Conservation (phyloP, 2,113 vertebrate genomes). For the Eudyptes chrysolophus region DNA sequence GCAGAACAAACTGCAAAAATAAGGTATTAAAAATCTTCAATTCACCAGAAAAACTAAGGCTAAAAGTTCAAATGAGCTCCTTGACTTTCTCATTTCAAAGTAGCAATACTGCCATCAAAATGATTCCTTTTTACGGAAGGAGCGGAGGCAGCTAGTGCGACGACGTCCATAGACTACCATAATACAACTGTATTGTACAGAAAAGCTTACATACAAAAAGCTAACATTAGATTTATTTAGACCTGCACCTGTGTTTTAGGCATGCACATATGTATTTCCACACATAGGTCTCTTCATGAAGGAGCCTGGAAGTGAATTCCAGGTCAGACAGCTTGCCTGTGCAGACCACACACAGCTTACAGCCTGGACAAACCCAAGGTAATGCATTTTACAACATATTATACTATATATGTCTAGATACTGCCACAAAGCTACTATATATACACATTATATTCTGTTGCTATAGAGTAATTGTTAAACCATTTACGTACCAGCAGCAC, state of each 20-base stretch:
- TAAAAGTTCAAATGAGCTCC: neutral
- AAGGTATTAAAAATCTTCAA: neutral
- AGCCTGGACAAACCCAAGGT: neutral
- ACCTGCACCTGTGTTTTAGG: neutral
- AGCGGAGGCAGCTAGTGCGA: fast-evolving
- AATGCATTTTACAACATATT: neutral
- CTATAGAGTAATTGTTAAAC: neutral
- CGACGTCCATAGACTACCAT: fast-evolving
- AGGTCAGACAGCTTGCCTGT: neutral
- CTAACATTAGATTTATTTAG: fast-evolving
- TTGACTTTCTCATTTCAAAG: neutral
- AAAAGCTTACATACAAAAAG: neutral
- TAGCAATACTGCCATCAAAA: neutral
- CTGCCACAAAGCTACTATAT: neutral
- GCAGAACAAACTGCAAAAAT: neutral
- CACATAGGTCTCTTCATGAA: neutral
- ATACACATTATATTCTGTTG: neutral
- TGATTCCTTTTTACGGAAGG: fast-evolving
- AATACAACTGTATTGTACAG: neutral
- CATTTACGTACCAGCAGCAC: constrained; percentile 76
- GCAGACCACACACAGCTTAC: neutral
- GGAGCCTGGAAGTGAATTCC: neutral
- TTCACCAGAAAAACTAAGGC: neutral
- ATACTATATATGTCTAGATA: neutral
- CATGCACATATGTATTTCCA: neutral